A percentile compares a stretch with the other conserved stretches of the same genome.
Conservation (phyloP, 2,888 invertebrate genomes). For the Cosmorhoe ocellata region DNA sequence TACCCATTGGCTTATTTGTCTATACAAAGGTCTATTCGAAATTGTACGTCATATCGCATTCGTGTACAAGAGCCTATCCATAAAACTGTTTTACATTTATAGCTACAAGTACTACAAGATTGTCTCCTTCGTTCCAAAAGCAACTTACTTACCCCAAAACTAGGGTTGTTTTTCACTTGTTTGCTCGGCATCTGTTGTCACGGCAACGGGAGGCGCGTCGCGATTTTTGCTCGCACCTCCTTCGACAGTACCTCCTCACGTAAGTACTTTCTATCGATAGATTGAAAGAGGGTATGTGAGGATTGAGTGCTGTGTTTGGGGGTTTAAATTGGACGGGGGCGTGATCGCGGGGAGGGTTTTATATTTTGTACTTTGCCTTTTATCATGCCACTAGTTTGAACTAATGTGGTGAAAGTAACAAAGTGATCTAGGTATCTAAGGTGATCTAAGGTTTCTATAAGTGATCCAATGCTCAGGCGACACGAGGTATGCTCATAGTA, state of each 20-base stretch:
- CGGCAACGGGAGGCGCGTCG: constrained; percentile 63
- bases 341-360: constrained; percentile 1
- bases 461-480: too few species aligned
- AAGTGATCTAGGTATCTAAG: too few species aligned
- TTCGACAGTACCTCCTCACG: constrained; percentile 43
- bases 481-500: too few species aligned
- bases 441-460: too few species aligned
- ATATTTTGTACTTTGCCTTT: not conserved
- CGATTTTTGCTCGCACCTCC: constrained; percentile 49
- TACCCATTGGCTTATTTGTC: too few species aligned
- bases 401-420: too few species aligned
- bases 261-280: constrained; percentile 59
- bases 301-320: constrained; percentile 8
- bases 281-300: constrained; percentile 20
- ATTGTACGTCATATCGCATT: not conserved
- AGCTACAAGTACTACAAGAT: constrained; percentile 66
- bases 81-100: constrained; percentile 81
- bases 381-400: too few species aligned
- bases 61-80: constrained; percentile 35
- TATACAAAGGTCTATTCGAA: too few species aligned
- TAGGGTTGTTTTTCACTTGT: constrained; percentile 18
- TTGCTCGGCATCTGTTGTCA: constrained; percentile 47
- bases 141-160: not conserved
- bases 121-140: constrained; percentile 16
- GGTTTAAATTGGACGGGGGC: constrained; percentile 16